phyloP scores from a whole-genome alignment of 1,140 invertebrate genomes.

The Drosophila kepulauana region DNA sequence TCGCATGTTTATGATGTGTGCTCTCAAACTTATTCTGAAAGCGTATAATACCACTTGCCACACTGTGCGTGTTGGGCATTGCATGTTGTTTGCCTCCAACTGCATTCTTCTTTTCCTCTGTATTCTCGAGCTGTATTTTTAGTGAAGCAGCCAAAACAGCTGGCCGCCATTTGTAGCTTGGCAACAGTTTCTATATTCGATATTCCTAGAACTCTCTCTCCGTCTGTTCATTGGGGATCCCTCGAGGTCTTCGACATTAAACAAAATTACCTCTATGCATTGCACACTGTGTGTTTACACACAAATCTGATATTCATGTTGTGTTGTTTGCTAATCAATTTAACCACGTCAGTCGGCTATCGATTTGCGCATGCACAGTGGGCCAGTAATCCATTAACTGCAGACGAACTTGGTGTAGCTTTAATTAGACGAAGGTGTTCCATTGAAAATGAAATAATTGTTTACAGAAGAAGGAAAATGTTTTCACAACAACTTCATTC shows the following conservation, averaged over 20 bases:
- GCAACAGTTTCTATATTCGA: conserved; percentile 28
- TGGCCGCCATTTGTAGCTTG: conserved; percentile 30
- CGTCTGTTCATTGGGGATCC: conserved; percentile 1
- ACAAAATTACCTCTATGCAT: not conserved
- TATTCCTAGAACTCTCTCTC: conserved; percentile 22
- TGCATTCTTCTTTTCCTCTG: conserved; percentile 4
- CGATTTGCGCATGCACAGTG: conserved; percentile 7
- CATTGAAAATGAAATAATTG: no score
- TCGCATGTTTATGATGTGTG: not conserved
- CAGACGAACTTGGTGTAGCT: not conserved
- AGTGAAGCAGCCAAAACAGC: conserved; percentile 38
- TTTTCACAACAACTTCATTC: no score
- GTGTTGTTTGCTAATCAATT: conserved; percentile 13
- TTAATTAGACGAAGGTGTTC: not conserved
- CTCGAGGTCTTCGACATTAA: conserved; percentile 32
- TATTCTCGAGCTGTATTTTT: conserved; percentile 41
- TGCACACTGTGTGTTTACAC: not conserved
- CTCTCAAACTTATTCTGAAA: conserved; percentile 36
- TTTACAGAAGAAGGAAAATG: no score
- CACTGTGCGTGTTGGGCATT: conserved; percentile 17
- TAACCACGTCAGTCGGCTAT: conserved; percentile 21
- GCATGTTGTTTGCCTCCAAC: not conserved
- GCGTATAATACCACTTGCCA: conserved; percentile 32
- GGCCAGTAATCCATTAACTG: not conserved
- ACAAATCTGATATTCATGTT: conserved; percentile 3